Base-by-base conservation (phyloP, 2,888 invertebrate species). In the Strigamia transsilvanica region DNA sequence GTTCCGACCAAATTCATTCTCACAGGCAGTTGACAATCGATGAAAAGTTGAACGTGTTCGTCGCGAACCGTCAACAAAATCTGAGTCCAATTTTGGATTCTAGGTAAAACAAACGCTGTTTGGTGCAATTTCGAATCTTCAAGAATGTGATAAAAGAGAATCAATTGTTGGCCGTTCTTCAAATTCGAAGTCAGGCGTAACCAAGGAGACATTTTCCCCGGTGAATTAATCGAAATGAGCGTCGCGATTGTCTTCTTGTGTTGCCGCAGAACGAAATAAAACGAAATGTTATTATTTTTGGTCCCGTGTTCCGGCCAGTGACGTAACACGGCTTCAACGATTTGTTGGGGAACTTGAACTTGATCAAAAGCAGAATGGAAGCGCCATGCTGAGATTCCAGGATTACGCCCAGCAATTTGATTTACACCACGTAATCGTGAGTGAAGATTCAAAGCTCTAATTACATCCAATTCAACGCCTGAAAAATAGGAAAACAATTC, bases 161-260 rank as follows among this genome's bases (percentile, higher is more conserved):
- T 38, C 42, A 83, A 41, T 41, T 83, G 81, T 18, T 61, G 66
- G 0, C 81, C 73, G 41, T 41, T 77, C 51, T 83, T 83, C n/a
- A 81, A 32, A 56, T 83, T 82, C 12, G 83, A 82, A 18, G 82
- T 82, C 21, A 83, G 27, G 1, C 83, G 80, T 6, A 83, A 66
- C 83, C 83, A 83, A 32, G 83, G 83, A 6, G 83, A 83, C 83
- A 83, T 80, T 41, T 82, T 82, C 7, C 83, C 83, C 32, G 83
- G 83, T 0, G 82, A 82, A 56, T 83, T 83, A 56, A 83, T 56
- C 32, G 83, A 82, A n/a, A 83, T 21, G 32, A 83, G 83, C 6
- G 83, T 82, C 27, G 82, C 83, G 41, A 80, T 51, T 23, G 83
- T 83, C 61, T 82, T 83, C 42, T 79, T 83, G 41, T 83, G 83